Conservation (phyloP, 1,140 invertebrate genomes). For the Ceratosolen fusciceps region DNA sequence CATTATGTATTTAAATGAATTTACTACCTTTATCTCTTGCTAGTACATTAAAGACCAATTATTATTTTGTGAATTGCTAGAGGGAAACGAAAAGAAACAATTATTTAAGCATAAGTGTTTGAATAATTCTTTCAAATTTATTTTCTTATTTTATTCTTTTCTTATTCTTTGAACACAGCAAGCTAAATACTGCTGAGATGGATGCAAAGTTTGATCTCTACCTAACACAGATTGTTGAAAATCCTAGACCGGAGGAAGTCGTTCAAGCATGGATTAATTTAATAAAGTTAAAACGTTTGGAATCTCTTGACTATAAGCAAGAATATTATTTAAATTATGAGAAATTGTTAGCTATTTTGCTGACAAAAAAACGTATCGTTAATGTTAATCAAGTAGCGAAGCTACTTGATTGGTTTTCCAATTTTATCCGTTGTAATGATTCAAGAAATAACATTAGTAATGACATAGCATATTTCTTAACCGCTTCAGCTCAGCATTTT, state of each 20-base stretch:
- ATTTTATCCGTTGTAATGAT: conserved; percentile 50
- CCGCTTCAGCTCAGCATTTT: conserved; percentile 28
- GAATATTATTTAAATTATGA: conserved; percentile 38
- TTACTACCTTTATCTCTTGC: background rate
- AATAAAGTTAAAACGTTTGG: conserved; percentile 50
- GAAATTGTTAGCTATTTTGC: conserved; percentile 23
- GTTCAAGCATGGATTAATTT: conserved; percentile 55
- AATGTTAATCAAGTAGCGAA: conserved; percentile 57
- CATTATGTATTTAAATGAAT: conserved; percentile 14
- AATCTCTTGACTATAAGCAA: conserved; percentile 42
- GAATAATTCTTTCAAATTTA: background rate
- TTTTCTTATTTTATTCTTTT: too few relatives aligned
- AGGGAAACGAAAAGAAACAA: background rate
- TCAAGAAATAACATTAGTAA: conserved; percentile 50
- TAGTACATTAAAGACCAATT: background rate
- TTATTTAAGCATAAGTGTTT: background rate
- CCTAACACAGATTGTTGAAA: background rate
- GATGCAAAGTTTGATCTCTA: conserved; percentile 7
- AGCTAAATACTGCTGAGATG: background rate
- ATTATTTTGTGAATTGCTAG: background rate
- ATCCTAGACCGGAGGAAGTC: conserved; percentile 36
- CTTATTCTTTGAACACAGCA: background rate
- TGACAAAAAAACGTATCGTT: conserved; percentile 33
- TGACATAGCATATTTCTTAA: conserved; percentile 54
- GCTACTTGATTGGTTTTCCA: conserved; percentile 58